A percentile compares a stretch with the other conserved stretches of the same genome.
These are phyloP conservation scores for Todiramphus chloris DNA, from an alignment of 2,113 vertebrate genomes.

Conservation along the genomic window DNA sequence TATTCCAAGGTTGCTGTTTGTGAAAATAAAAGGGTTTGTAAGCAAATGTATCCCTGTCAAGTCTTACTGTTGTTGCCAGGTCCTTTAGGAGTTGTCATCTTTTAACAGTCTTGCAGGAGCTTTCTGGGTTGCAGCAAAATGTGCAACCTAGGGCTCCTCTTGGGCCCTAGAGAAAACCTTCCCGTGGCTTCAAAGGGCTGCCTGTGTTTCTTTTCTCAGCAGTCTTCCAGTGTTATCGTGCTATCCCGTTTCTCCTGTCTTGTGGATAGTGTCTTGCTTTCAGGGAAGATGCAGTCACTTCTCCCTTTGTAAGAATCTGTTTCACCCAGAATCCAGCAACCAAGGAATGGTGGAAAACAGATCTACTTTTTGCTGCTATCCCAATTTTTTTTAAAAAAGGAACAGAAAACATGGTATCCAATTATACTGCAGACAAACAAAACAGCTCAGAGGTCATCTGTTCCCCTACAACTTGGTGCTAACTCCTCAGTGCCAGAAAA, in stretches of 20 bases:
- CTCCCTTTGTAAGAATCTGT: neutral
- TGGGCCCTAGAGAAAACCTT: neutral
- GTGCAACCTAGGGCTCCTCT: neutral
- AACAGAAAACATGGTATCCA: neutral
- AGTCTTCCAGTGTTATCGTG: neutral
- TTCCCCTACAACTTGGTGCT: neutral
- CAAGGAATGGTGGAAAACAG: neutral
- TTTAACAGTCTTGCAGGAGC: neutral
- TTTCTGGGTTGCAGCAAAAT: neutral
- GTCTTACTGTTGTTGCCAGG: neutral
- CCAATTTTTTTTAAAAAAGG: rapidly evolving
- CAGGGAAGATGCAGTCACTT: neutral
- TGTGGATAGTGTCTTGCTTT: neutral
- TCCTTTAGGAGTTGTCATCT: neutral
- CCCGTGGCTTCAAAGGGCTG: neutral
- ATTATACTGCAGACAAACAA: neutral
- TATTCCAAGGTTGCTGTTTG: neutral
- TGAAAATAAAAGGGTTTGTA: neutral
- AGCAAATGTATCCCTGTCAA: neutral
- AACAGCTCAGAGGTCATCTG: neutral
- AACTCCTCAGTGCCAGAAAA: neutral
- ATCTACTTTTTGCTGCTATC: neutral
- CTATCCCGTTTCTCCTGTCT: neutral
- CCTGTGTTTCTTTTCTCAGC: neutral
- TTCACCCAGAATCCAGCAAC: neutral